Evolutionary conservation across 2,888 invertebrate genomes (phyloP), one percentile per base, ranked within the genome.

Genomic region (Campoletis raptor): DNA sequence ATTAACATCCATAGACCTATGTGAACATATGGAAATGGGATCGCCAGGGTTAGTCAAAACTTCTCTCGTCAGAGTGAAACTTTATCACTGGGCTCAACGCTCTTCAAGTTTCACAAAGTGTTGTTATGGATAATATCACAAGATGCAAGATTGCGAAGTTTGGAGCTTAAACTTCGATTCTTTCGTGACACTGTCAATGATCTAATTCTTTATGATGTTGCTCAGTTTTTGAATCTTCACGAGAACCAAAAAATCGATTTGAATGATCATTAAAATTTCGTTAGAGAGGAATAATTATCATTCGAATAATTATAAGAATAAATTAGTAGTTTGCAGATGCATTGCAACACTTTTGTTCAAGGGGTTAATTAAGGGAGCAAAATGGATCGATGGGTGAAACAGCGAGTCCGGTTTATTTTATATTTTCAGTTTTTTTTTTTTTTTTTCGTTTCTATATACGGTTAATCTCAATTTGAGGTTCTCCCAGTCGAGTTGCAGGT

Each of bases 11-110:
- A 66, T n/a, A 37, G 66, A 37, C 4, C n/a, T 5, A 3, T 36
- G 64, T 64, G 45, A 64, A 48, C 30, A 36, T 7, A 45, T 10
- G 76, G 10, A 64, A 40, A 73, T 48, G n/a, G 52, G 12, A 18
- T 7, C 37, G 66, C 48, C 48, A 48, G 30, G 18, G 30, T 24
- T 10, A 15, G 36, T 10, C 54, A 54, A 78, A 85, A 81, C 77
- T 85, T 85, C 81, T 37, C 81, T 77, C 81, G 76, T 81, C 81
- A 81, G 30, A 30, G 61, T 72, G 52, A 48, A 70, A 77, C 76
- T 85, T 81, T 81, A 81, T 76, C 48, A 61, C 57, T 52, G 70
- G 61, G 64, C 64, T 52, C 21, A 12, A 30, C 24, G 64, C 24
- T 52, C n/a, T 30, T 8, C 42, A 57, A 36, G 42, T 85, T 77